Conservation (phyloP, 2,888 invertebrate genomes). For the Chymomyza procnemis region DNA sequence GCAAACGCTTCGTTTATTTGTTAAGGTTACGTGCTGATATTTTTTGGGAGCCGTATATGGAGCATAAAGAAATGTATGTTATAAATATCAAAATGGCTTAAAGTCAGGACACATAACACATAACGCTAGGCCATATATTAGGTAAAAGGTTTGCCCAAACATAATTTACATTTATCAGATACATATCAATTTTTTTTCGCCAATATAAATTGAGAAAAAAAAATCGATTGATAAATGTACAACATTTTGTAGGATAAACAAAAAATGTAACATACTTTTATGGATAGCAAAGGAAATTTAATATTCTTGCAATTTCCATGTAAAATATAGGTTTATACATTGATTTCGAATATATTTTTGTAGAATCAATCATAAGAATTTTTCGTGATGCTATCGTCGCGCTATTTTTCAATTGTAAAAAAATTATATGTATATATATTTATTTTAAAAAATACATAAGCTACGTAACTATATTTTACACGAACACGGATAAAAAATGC, state of each 20-base stretch:
- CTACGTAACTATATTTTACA: no score
- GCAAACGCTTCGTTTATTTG: constrained; percentile 55
- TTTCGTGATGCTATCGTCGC: no score
- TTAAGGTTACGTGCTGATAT: constrained; percentile 63
- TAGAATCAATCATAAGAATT: no score
- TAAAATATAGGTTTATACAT: no score
- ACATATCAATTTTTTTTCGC: not conserved
- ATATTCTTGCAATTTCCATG: not conserved
- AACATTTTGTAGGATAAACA: not conserved
- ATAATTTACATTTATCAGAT: not conserved
- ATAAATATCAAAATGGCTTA: constrained; percentile 37
- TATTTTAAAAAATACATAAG: no score
- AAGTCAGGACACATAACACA: constrained; percentile 31
- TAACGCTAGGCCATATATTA: constrained; percentile 31
- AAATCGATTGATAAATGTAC: not conserved
- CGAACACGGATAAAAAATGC: no score
- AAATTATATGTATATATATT: no score
- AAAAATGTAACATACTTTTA: constrained; percentile 20
- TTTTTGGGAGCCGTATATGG: not conserved
- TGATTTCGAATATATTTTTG: no score
- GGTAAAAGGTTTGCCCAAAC: constrained; percentile 2
- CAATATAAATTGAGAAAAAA: not conserved
- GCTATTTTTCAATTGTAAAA: no score
- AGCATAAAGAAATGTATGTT: not conserved
- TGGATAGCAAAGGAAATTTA: not conserved